Evolutionary conservation across 1,140 invertebrate species (phyloP).

Genomic region (Halesus radiatus): DNA sequence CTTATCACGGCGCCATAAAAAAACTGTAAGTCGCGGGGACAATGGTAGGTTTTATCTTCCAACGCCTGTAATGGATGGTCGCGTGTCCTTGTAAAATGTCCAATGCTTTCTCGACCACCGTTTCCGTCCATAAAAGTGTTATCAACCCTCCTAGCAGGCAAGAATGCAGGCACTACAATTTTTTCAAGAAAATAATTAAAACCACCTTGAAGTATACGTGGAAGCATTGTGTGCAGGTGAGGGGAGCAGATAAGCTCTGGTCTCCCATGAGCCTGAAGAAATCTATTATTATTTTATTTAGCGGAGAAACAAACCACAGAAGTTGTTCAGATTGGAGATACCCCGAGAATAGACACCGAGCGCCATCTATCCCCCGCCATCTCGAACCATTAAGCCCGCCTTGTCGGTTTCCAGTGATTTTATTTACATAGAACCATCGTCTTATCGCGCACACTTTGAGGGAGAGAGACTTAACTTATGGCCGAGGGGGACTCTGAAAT

Average conservation of each 20-base stretch:
- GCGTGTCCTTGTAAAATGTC: constrained; percentile 17
- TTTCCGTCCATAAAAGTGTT: constrained; percentile 17
- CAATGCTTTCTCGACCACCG: constrained; percentile 11
- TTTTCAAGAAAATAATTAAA: too few species aligned
- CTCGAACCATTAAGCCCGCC: constrained; percentile 53
- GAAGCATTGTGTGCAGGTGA: too few species aligned
- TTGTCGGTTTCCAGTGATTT: constrained; percentile 53
- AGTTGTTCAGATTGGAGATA: constrained; percentile 24
- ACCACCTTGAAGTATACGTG: too few species aligned
- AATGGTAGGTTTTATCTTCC: neutral
- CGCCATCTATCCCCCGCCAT: constrained; percentile 55
- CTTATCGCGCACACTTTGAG: constrained; percentile 21
- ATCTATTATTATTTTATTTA: constrained; percentile 28
- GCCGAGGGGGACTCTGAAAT: constrained; percentile 45
- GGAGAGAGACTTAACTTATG: constrained; percentile 41
- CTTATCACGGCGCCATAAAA: too few species aligned
- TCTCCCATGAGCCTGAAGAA: too few species aligned
- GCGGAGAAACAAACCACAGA: constrained; percentile 41
- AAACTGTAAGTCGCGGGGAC: too few species aligned
- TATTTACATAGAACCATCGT: constrained; percentile 54
- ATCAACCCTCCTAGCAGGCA: constrained; percentile 7
- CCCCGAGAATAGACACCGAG: constrained; percentile 44
- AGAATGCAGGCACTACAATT: too few species aligned
- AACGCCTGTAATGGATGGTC: constrained; percentile 18
- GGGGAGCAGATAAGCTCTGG: too few species aligned